These are phyloP conservation scores for Ranitomeya variabilis DNA, from an alignment of 2,113 vertebrate species.

Conservation along the genomic window DNA sequence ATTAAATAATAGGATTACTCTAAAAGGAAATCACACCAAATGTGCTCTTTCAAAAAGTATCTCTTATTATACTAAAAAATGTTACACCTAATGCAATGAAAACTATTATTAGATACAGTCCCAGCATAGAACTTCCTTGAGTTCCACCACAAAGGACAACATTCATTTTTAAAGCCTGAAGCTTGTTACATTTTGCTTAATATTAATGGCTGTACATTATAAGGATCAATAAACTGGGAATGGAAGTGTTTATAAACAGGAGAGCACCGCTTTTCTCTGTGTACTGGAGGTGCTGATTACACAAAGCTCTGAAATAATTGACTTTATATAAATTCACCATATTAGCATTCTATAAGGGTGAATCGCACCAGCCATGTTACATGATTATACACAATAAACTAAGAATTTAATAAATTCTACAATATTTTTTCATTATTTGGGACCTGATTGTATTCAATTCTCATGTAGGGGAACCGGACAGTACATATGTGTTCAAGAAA, in stretches of 20 bases:
- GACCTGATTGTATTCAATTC: not conserved
- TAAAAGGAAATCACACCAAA: not conserved
- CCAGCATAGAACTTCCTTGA: not conserved
- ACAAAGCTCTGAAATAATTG: not conserved
- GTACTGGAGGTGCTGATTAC: not conserved
- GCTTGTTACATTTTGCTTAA: not conserved
- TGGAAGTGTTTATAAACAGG: not conserved
- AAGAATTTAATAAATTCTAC: not conserved
- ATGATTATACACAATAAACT: not conserved
- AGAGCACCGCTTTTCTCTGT: not conserved
- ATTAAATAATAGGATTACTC: not conserved
- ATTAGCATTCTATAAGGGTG: not conserved
- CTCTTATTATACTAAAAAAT: not conserved
- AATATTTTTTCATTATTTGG: not conserved
- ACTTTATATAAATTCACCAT: not conserved
- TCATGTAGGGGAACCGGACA: too few relatives aligned
- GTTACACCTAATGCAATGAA: not conserved
- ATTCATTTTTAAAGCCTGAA: constrained; percentile 2
- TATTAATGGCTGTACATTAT: constrained; percentile 5
- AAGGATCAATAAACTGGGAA: not conserved
- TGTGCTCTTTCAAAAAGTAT: not conserved
- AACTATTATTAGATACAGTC: not conserved
- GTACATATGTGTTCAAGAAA: too few relatives aligned
- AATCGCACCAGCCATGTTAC: not conserved
- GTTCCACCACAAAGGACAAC: constrained; percentile 8